phyloP scores from a whole-genome alignment of 53 echinoderm and acorn worm species.

The Patiria pectinifera region DNA sequence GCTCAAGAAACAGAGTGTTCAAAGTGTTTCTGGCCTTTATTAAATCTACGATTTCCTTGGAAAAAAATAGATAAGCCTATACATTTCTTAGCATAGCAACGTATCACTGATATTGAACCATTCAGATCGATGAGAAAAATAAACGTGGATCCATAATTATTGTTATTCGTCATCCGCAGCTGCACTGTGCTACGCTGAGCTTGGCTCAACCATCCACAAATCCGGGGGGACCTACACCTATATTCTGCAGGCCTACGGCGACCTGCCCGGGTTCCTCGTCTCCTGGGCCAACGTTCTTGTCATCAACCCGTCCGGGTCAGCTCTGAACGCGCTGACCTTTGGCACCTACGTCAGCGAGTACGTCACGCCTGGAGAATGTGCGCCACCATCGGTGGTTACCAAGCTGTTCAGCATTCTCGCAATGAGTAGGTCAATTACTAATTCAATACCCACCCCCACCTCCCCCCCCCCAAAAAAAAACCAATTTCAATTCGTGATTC shows the following conservation, averaged over 20 bases:
- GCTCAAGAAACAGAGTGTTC: too few species aligned
- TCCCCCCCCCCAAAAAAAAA: too few species aligned
- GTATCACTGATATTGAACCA: too few species aligned
- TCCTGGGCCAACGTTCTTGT: neutral
- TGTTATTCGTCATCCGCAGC: neutral
- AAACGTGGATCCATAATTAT: neutral
- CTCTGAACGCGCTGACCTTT: slow-evolving; percentile 29
- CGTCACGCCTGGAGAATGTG: slow-evolving; percentile 33
- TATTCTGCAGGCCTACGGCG: slow-evolving; percentile 37
- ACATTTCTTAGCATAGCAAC: too few species aligned
- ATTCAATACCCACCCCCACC: too few species aligned
- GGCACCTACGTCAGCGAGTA: slow-evolving; percentile 32
- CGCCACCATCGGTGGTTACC: neutral
- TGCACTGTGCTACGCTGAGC: slow-evolving; percentile 43
- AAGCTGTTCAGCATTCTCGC: slow-evolving; percentile 28
- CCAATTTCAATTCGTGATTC: too few species aligned
- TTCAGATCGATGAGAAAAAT: too few species aligned
- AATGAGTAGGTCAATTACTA: neutral
- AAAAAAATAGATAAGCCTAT: too few species aligned
- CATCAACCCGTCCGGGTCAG: neutral
- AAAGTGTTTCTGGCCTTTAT: too few species aligned
- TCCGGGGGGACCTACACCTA: slow-evolving; percentile 29
- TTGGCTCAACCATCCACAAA: slow-evolving; percentile 11
- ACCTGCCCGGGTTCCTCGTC: slow-evolving; percentile 28
- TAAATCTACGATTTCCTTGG: too few species aligned